Conservation (phyloP, 2,888 invertebrate genomes). For the Clepsis dumicolana region DNA sequence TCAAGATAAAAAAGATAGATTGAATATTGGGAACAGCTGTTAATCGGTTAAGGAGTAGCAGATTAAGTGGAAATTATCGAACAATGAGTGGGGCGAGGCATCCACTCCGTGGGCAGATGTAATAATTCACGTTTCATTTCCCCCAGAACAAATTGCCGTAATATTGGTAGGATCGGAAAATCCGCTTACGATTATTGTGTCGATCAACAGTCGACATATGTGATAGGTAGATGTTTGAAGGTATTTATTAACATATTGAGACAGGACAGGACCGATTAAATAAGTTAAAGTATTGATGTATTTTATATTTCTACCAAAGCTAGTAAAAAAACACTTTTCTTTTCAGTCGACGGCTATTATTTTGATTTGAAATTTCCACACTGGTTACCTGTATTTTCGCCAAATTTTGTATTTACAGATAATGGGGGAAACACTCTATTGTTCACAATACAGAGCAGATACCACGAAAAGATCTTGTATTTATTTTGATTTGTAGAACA, state of each 20-base stretch:
- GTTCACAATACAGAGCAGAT: slow-evolving; percentile 4
- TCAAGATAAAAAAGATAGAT: too few relatives aligned
- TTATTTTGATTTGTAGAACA: not conserved
- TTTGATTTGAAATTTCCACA: slow-evolving; percentile 12
- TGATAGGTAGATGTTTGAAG: slow-evolving; percentile 17
- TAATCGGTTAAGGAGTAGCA: slow-evolving; percentile 27
- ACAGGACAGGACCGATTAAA: not conserved
- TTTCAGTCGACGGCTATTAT: slow-evolving; percentile 10
- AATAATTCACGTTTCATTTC: slow-evolving; percentile 64
- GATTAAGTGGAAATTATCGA: slow-evolving; percentile 47
- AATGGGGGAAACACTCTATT: slow-evolving; percentile 3
- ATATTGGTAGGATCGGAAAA: slow-evolving; percentile 54
- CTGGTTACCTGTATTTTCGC: not conserved
- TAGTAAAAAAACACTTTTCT: not conserved
- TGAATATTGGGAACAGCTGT: too few relatives aligned
- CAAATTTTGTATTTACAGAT: slow-evolving; percentile 5
- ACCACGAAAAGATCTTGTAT: slow-evolving; percentile 20
- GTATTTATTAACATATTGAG: slow-evolving; percentile 16
- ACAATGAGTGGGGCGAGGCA: slow-evolving; percentile 46
- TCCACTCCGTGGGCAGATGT: slow-evolving; percentile 55
- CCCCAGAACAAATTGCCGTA: slow-evolving; percentile 55
- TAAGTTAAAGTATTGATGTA: not conserved
- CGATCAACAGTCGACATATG: slow-evolving; percentile 4
- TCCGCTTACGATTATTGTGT: slow-evolving; percentile 43
- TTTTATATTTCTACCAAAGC: not conserved